Conservation (phyloP, 2,797 vertebrate species). For the Salmo trutta region DNA sequence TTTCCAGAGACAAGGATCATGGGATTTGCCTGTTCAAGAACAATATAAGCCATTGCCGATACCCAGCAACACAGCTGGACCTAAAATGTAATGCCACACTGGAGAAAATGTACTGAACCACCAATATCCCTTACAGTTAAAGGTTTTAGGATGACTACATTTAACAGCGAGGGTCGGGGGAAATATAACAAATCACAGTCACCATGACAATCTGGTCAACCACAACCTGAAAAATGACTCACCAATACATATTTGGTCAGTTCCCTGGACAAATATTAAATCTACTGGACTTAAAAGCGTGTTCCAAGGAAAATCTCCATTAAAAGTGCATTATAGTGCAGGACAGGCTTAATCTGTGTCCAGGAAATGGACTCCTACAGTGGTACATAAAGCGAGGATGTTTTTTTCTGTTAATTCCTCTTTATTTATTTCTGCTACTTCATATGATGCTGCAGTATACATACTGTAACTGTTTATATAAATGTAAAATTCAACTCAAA, state of each 20-base stretch:
- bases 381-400: too few relatives aligned
- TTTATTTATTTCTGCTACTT: too few relatives aligned
- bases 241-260: background rate
- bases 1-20: constrained; percentile 73
- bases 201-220: constrained; percentile 20
- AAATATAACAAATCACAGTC: constrained; percentile 26
- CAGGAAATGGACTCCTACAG: too few relatives aligned
- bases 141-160: constrained; percentile 39
- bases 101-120: constrained; percentile 50
- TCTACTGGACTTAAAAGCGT: background rate
- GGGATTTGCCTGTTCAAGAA: constrained; percentile 62
- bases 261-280: background rate
- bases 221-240: background rate
- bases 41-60: constrained; percentile 67
- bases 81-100: constrained; percentile 60
- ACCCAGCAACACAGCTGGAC: constrained; percentile 43
- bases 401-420: too few relatives aligned
- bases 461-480: too few relatives aligned
- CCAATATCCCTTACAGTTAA: constrained; percentile 20
- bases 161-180: constrained; percentile 35
- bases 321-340: too few relatives aligned
- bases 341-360: too few relatives aligned
- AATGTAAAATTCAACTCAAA: background rate
- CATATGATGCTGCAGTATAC: too few relatives aligned
- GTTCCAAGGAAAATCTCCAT: too few relatives aligned